phyloP scores from a whole-genome alignment of 2,113 vertebrate species.

The Galbula dea region DNA sequence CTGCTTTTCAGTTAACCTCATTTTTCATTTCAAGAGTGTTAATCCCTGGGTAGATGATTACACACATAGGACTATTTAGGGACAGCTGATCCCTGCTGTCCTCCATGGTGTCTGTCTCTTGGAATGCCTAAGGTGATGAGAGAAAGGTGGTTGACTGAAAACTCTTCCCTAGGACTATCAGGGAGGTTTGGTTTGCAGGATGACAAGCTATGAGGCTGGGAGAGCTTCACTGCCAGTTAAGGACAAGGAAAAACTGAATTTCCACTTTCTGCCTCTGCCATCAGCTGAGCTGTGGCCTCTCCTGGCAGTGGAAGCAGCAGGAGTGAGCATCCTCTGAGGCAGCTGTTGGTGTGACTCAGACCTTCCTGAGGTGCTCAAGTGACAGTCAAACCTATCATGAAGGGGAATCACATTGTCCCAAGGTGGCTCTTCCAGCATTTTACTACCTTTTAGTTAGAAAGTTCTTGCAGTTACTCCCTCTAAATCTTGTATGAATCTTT shows the following conservation, averaged over 20 bases:
- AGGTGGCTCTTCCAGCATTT: neutral
- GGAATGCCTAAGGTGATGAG: fast-evolving
- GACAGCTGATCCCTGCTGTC: neutral
- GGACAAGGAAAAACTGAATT: neutral
- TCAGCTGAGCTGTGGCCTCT: no score
- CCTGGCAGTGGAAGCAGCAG: neutral
- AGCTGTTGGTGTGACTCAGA: neutral
- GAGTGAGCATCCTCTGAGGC: neutral
- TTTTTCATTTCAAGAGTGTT: neutral
- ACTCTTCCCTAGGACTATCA: fast-evolving
- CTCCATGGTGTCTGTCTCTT: fast-evolving
- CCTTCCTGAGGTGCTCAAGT: neutral
- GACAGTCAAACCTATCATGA: neutral
- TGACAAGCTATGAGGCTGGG: neutral
- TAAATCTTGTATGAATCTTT: neutral
- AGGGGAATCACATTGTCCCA: fast-evolving
- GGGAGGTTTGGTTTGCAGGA: neutral
- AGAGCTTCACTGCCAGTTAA: neutral
- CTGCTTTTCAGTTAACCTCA: no score
- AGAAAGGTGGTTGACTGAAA: fast-evolving
- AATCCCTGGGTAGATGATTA: fast-evolving
- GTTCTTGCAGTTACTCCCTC: fast-evolving
- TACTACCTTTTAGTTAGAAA: neutral
- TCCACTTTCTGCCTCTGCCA: neutral
- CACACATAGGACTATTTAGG: fast-evolving